phyloP scores from a whole-genome alignment of 1,140 invertebrate species.

The Matsumurasca onukii region DNA sequence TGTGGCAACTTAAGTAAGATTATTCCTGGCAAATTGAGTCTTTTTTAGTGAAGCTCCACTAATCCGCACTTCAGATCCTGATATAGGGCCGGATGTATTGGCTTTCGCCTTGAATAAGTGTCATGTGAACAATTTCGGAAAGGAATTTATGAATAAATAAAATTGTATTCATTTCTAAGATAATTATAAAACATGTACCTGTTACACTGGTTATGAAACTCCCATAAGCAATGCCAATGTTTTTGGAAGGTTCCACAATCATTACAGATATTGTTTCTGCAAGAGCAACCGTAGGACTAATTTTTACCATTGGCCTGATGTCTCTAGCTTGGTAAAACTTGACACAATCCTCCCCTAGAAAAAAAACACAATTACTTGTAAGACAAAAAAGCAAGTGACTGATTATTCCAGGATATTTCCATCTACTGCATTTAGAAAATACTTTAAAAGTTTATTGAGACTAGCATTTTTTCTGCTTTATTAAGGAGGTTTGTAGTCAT shows the following conservation, averaged over 20 bases:
- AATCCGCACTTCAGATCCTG: too few species aligned
- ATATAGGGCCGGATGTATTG: too few species aligned
- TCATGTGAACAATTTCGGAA: too few species aligned
- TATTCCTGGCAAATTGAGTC: too few species aligned
- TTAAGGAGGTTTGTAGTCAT: not conserved
- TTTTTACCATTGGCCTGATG: not conserved
- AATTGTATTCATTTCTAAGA: not conserved
- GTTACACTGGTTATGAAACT: not conserved
- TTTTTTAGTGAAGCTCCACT: too few species aligned
- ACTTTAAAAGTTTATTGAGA: too few species aligned
- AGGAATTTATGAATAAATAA: too few species aligned
- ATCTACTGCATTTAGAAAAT: too few species aligned
- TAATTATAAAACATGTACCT: not conserved
- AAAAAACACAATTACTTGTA: not conserved
- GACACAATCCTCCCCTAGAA: not conserved
- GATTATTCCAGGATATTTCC: not conserved
- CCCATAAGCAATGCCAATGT: not conserved
- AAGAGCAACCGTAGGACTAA: not conserved
- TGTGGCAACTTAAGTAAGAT: too few species aligned
- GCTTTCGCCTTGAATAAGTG: too few species aligned
- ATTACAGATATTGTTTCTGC: not conserved
- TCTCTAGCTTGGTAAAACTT: not conserved
- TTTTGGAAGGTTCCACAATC: not conserved
- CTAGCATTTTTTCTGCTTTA: not conserved
- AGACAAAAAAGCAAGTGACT: not conserved